These are phyloP conservation scores for Synanthedon tipuliformis DNA, from an alignment of 2,888 invertebrate genomes.

Conservation along the genomic window DNA sequence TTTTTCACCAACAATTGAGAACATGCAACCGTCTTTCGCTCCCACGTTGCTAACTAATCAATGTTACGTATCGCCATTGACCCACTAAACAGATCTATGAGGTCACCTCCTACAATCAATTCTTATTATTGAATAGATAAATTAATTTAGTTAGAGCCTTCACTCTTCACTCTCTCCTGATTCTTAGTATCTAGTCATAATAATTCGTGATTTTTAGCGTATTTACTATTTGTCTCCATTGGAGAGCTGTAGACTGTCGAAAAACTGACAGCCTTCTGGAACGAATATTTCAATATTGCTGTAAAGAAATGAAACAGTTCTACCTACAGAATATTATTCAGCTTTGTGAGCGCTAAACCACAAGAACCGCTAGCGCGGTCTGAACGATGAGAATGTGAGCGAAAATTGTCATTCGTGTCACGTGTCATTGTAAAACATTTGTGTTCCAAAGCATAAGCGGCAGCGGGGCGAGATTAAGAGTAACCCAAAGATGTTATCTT, in stretches of 20 bases:
- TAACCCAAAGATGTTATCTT: too few species aligned
- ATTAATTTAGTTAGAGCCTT: not conserved
- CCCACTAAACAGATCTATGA: not conserved
- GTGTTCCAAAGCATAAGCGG: not conserved
- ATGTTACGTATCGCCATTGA: not conserved
- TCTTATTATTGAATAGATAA: not conserved
- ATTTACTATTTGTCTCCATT: too few species aligned
- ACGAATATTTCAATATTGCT: too few species aligned
- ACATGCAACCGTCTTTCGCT: too few species aligned
- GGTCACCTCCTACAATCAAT: not conserved
- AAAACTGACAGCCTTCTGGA: too few species aligned
- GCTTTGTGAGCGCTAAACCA: not conserved
- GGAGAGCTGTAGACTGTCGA: too few species aligned
- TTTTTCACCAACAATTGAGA: too few species aligned
- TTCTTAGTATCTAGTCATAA: too few species aligned
- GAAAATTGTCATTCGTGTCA: conserved; percentile 10
- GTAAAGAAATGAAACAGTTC: too few species aligned
- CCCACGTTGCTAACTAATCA: not conserved
- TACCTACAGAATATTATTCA: too few species aligned
- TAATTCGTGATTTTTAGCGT: too few species aligned
- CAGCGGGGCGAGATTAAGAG: not conserved
- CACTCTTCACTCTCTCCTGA: too few species aligned
- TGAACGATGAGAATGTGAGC: conserved; percentile 6
- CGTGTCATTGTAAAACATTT: not conserved
- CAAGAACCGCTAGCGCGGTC: conserved; percentile 6